These are phyloP conservation scores for Drosophila parabipectinata DNA, from an alignment of 1,140 invertebrate species.

Conservation along the genomic window DNA sequence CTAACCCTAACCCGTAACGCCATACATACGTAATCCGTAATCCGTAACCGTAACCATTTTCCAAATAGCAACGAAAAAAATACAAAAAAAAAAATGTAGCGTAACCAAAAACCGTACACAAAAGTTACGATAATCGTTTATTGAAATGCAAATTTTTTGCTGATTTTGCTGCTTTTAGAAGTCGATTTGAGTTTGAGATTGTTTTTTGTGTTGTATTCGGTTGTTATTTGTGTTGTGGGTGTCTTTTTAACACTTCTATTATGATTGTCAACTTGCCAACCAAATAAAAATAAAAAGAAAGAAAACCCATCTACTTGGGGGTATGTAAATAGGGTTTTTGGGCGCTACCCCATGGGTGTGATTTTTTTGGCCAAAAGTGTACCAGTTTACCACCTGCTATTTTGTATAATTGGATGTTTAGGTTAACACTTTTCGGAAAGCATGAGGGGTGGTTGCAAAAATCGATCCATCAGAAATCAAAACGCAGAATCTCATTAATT, in stretches of 20 bases:
- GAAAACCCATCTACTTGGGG: slow-evolving; percentile 42
- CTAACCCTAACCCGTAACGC: slow-evolving; percentile 21
- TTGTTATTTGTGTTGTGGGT: slow-evolving; percentile 23
- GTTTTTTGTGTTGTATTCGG: slow-evolving; percentile 22
- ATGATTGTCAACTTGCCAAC: slow-evolving; percentile 32
- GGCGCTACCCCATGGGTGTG: background rate
- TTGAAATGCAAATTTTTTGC: slow-evolving; percentile 82
- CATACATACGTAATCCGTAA: slow-evolving; percentile 21
- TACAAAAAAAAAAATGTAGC: slow-evolving; percentile 21
- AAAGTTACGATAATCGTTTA: slow-evolving; percentile 82
- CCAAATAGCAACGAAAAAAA: slow-evolving; percentile 50
- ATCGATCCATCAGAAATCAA: slow-evolving; percentile 77
- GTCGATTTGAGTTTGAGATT: slow-evolving; percentile 70
- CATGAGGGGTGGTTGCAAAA: slow-evolving; percentile 7
- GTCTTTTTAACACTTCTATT: slow-evolving; percentile 55
- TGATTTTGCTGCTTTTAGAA: slow-evolving; percentile 81
- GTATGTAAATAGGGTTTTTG: slow-evolving; percentile 54
- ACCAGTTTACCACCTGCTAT: slow-evolving; percentile 28
- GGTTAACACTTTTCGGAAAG: slow-evolving; percentile 11
- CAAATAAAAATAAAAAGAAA: background rate
- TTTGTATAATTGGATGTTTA: slow-evolving; percentile 39
- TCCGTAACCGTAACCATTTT: slow-evolving; percentile 41
- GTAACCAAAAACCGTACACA: slow-evolving; percentile 80
- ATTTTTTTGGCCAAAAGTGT: background rate
- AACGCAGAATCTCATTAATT: slow-evolving; percentile 76